Percentiles rank a stretch among this genome's conserved stretches.
Conservation (phyloP, 2,888 invertebrate species). For the Sipha maydis region DNA sequence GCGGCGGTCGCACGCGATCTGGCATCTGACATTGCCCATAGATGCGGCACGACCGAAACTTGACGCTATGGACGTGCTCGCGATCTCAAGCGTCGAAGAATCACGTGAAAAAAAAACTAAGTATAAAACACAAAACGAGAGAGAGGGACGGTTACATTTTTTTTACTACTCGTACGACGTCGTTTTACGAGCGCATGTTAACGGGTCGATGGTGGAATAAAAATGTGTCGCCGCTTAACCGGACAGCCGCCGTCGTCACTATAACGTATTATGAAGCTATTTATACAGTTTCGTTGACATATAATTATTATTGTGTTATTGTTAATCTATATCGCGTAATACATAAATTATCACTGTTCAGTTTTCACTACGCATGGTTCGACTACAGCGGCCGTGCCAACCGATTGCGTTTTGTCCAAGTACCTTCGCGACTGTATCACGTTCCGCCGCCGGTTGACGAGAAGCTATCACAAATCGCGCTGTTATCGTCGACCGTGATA, state of each 20-base stretch:
- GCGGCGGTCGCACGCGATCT: slow-evolving; percentile 34
- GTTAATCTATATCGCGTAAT: background rate
- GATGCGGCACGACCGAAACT: background rate
- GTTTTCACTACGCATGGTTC: background rate
- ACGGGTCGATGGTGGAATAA: background rate
- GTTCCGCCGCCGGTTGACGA: slow-evolving; percentile 25
- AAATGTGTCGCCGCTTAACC: background rate
- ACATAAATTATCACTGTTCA: background rate
- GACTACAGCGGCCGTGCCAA: too few species aligned
- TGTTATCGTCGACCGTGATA: background rate
- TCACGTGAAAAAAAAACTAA: background rate
- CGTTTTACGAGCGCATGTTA: slow-evolving; percentile 15
- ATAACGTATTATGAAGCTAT: background rate
- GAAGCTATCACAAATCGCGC: background rate
- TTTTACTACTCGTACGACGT: background rate
- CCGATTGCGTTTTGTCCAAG: background rate
- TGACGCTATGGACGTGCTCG: background rate
- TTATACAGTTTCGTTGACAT: background rate
- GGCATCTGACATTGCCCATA: slow-evolving; percentile 35
- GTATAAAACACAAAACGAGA: background rate
- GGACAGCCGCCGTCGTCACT: background rate
- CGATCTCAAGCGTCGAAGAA: background rate
- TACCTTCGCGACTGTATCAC: slow-evolving; percentile 27
- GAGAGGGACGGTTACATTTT: background rate
- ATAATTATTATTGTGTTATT: background rate